These are phyloP conservation scores for Tadarida brasiliensis DNA, from an alignment of 2,797 vertebrate genomes.

Conservation along the genomic window DNA sequence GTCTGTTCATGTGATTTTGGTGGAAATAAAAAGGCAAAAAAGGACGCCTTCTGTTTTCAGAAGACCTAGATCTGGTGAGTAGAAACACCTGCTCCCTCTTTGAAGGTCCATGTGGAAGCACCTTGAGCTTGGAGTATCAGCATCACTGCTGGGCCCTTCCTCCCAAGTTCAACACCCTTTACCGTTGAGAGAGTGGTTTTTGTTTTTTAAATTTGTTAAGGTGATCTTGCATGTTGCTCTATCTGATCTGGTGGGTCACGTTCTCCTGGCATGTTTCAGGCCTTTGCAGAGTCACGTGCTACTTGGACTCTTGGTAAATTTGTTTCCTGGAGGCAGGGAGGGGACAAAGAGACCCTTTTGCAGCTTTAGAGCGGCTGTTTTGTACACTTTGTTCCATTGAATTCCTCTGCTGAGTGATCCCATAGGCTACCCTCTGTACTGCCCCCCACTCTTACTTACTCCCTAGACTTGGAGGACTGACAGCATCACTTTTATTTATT, in stretches of 20 bases:
- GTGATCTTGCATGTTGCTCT: neutral
- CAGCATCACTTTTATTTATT: neutral
- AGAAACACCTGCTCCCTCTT: neutral
- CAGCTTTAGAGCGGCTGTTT: neutral
- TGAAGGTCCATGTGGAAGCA: too few species aligned
- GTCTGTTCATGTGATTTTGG: neutral
- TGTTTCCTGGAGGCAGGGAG: neutral
- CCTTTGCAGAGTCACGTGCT: neutral
- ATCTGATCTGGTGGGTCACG: neutral
- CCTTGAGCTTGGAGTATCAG: too few species aligned
- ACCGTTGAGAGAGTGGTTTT: neutral
- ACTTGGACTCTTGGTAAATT: neutral
- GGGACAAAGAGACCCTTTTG: neutral
- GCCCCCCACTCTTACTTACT: too few species aligned
- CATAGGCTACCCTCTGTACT: neutral
- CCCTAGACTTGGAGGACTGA: neutral
- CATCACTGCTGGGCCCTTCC: fast-evolving
- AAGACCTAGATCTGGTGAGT: neutral
- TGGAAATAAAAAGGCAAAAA: neutral
- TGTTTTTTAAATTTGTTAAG: neutral
- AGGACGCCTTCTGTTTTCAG: neutral
- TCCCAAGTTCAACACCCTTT: neutral
- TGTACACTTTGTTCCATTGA: neutral
- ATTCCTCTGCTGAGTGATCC: neutral
- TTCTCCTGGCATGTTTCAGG: neutral